phyloP scores from a whole-genome alignment of 37 sponge, comb jelly and placozoan species.

The Aphrocallistes beatrix region DNA sequence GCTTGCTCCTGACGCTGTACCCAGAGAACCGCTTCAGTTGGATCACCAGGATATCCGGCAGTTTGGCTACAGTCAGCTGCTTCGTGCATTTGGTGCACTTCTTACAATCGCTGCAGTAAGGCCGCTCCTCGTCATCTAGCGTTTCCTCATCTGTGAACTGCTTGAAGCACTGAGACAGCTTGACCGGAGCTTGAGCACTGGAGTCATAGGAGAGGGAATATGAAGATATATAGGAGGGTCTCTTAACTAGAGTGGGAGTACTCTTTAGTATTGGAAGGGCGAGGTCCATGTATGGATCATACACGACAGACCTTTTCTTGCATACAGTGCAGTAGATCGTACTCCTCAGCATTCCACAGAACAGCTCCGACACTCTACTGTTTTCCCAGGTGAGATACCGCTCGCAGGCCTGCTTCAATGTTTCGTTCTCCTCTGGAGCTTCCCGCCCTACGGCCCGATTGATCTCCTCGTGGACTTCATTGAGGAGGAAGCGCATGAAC shows the following conservation, averaged over 20 bases:
- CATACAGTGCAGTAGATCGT: neutral
- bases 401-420: neutral
- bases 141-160: neutral
- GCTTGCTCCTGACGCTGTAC: neutral
- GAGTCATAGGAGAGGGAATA: neutral
- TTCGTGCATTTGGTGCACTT: neutral
- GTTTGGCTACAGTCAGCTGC: neutral
- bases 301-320: neutral
- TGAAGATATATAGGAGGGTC: too few species aligned
- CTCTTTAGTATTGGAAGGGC: neutral
- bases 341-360: neutral
- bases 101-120: neutral
- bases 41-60: neutral
- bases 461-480: neutral
- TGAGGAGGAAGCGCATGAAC: neutral
- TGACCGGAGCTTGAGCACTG: neutral
- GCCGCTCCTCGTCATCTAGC: neutral
- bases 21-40: neutral
- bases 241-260: too few species aligned
- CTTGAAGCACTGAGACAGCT: neutral
- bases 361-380: neutral
- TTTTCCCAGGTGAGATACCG: slow-evolving; percentile 8
- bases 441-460: neutral
- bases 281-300: slow-evolving; percentile 2
- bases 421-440: neutral